Base-by-base conservation (phyloP, 2,797 vertebrate genomes). In the Squalus acanthias region DNA sequence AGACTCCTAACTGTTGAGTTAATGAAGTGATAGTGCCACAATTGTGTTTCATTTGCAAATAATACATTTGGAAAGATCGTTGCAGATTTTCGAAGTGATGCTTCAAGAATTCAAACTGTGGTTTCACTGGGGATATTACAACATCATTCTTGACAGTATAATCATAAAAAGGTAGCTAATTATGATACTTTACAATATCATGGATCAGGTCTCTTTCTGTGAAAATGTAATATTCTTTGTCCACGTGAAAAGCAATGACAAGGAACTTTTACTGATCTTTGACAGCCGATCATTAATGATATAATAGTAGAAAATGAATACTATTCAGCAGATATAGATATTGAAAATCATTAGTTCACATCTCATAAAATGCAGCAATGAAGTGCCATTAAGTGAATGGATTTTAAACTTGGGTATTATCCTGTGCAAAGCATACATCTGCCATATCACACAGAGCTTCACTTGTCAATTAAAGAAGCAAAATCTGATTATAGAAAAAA, bases 281-380 rank as follows among this genome's bases (percentile, higher is more conserved):
- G 93, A 95, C 88, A 95, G 93, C 20, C 93, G 50, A 69, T 95
- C 92, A 70, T 95, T 70, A 94, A 46, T 94, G 67, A 12, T 95
- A 50, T n/a, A 70, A 70, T 70, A 63, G 57, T 20, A 95, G 9
- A 8, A 95, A 72, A 95, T 95, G 39, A 95, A 95, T 95, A 53
- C 93, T 70, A 7, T 72, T 46, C 93, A 95, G 65, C 6, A 95
- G 39, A 39, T 92, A 95, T 39, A 63, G 88, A 95, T 53, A 95
- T 95, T 70, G 22, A 13, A 69, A 72, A 70, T 50, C 7, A 95
- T 95, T 70, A 70, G 63, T 69, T 94, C 63, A 94, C 1, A 8
- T 95, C 93, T 95, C 22, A 26, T 95, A 95, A 95, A 72, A 70
- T 69, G 65, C n/a, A 94, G 8, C 6, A 69, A 24, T 50, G 65